These are phyloP conservation scores for Oreochromis spilurus DNA, from an alignment of 2,113 vertebrate genomes.

Conservation along the genomic window DNA sequence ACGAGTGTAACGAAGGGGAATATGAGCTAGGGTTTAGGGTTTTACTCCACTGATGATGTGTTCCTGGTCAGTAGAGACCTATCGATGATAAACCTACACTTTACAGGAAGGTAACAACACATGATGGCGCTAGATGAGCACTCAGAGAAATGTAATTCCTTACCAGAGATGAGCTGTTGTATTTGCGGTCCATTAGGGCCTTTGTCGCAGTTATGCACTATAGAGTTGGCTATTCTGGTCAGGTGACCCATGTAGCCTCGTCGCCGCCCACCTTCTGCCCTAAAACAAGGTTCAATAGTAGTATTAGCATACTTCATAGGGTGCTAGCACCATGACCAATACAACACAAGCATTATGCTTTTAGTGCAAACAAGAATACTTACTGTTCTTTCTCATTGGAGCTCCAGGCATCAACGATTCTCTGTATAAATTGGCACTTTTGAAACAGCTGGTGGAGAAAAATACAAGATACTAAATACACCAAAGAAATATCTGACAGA, in stretches of 20 bases:
- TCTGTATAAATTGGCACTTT: slow-evolving; percentile 94
- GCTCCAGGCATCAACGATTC: slow-evolving; percentile 94
- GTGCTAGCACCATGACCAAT: background rate
- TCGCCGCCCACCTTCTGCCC: slow-evolving; percentile 88
- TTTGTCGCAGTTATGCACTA: slow-evolving; percentile 93
- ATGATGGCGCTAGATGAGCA: background rate
- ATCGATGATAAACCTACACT: background rate
- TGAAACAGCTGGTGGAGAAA: slow-evolving; percentile 83
- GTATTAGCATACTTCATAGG: background rate
- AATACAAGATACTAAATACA: background rate
- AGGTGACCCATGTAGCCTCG: slow-evolving; percentile 97
- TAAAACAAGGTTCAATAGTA: slow-evolving; percentile 37
- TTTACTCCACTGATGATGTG: background rate
- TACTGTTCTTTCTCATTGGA: slow-evolving; percentile 97
- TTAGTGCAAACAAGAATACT: slow-evolving; percentile 61
- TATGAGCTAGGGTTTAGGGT: background rate
- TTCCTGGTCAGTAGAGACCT: background rate
- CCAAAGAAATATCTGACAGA: background rate
- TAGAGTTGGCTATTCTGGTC: slow-evolving; percentile 95
- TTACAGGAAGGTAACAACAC: background rate
- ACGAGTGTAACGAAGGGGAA: background rate
- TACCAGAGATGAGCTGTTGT: slow-evolving; percentile 89
- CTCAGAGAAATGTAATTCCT: background rate
- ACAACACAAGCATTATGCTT: background rate
- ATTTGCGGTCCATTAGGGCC: slow-evolving; percentile 85